Percentiles rank a stretch among this genome's conserved stretches.
Conservation (phyloP, 2,888 invertebrate species). For the Scotopteryx bipunctaria region DNA sequence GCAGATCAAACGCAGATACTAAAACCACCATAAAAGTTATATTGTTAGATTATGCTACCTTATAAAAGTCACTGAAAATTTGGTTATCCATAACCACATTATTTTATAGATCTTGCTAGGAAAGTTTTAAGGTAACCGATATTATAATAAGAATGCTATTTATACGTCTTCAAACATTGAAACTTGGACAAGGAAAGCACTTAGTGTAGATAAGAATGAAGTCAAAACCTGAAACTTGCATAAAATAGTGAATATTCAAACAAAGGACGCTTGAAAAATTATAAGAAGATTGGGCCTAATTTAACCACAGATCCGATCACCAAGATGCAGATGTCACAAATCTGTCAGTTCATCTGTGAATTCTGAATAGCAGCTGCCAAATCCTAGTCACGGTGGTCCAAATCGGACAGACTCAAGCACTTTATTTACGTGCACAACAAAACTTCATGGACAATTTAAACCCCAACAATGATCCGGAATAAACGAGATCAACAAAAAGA, state of each 20-base stretch:
- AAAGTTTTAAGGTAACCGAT: too few species aligned
- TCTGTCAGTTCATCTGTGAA: constrained; percentile 22
- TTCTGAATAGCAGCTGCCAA: constrained; percentile 31
- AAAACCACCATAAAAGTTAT: constrained; percentile 17
- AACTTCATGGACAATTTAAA: constrained; percentile 66
- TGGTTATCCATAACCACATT: too few species aligned
- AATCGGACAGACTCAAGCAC: constrained; percentile 33
- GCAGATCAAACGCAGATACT: constrained; percentile 13
- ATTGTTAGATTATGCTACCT: constrained; percentile 1
- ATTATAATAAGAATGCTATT: too few species aligned
- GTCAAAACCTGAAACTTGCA: too few species aligned
- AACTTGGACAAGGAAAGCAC: too few species aligned
- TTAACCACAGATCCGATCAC: background rate
- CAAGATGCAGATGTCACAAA: constrained; percentile 15
- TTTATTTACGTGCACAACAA: constrained; percentile 42
- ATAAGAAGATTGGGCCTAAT: constrained; percentile 1
- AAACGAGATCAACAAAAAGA: constrained; percentile 68
- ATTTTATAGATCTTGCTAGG: too few species aligned
- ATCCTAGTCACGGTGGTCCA: constrained; percentile 38
- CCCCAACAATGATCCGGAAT: constrained; percentile 58
- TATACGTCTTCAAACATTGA: too few species aligned
- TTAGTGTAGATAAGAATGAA: too few species aligned
- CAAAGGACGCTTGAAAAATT: too few species aligned
- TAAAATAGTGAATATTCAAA: too few species aligned
- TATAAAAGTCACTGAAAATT: background rate